Evolutionary conservation across 2,113 vertebrate species (phyloP).

Genomic region (Micronycteris hirsuta): DNA sequence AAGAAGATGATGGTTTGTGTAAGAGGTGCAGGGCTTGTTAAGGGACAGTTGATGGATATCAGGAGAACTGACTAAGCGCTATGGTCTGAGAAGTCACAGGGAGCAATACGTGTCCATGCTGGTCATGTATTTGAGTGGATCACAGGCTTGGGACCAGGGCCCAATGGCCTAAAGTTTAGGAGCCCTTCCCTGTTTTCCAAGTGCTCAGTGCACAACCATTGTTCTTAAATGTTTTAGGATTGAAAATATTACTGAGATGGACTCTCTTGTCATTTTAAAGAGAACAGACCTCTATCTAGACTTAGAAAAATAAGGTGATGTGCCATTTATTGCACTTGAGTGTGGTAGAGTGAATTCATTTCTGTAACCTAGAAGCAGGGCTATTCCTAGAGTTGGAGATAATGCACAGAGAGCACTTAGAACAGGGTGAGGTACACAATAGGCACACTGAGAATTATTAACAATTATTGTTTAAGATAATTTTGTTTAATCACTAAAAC

Average conservation of each 20-base stretch:
- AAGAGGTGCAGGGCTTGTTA: neutral
- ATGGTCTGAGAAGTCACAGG: neutral
- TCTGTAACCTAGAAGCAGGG: neutral
- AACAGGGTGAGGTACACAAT: neutral
- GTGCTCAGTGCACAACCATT: neutral
- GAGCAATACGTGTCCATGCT: neutral
- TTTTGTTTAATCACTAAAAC: constrained; percentile 1
- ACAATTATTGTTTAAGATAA: neutral
- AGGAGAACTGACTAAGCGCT: neutral
- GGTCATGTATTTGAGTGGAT: neutral
- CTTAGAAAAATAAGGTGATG: constrained; percentile 1
- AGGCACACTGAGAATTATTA: neutral
- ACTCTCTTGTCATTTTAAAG: neutral
- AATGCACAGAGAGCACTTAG: neutral
- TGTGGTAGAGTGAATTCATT: neutral
- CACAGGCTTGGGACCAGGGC: too few species aligned
- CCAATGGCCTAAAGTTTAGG: neutral
- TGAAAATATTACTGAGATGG: neutral
- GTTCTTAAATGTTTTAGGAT: neutral
- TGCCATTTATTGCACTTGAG: neutral
- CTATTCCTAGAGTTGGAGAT: neutral
- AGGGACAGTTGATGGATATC: neutral
- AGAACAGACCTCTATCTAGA: neutral
- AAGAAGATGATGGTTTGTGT: neutral
- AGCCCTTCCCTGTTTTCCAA: neutral